Evolutionary conservation across 2,113 vertebrate genomes (phyloP), one percentile per base, ranked within the genome.

Genomic region (Ailuropoda melanoleuca): DNA sequence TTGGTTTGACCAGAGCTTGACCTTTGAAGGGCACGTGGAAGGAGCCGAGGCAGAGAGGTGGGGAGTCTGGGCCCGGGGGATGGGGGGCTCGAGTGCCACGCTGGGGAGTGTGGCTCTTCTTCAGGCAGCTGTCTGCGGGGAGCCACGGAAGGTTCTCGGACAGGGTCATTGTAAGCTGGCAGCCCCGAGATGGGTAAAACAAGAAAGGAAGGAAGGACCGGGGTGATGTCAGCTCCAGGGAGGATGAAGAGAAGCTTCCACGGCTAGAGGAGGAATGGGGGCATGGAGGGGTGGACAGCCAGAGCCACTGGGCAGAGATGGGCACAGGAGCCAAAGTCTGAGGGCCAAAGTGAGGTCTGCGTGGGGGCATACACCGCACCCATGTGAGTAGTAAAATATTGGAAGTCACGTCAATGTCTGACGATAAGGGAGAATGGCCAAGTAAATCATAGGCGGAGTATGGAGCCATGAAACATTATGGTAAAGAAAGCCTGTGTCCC

Each of bases 381-480:
- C 9, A 6, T 56, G 43, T 37, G 81, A 39, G 77, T 46, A 43
- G 70, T 37, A 37, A 86, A 53, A 15, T 58, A 55, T 48, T 0
- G 3, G 60, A 74, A 75, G 68, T n/a, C 48, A 43, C 53, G 8
- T 18, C 18, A 18, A 31, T 21, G 50, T 46, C 94, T 55, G 43
- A 53, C 24, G 8, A 15, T 37, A n/a, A 58, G 9, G 23, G 6
- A 58, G 0, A 15, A 11, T 37, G 12, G 21, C 72, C 13, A 9
- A 58, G 50, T 46, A 17, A n/a, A 68, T 77, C 12, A 14, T 13
- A 82, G 55, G 8, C 46, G 5, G 19, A 39, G 53, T 8, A 11
- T 21, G 8, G 26, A 62, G 7, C 48, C 15, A 0, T 17, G 66
- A 37, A 31, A 8, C 17, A 0, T 31, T 37, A 19, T 5, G 18